Percentiles rank a stretch among this genome's conserved stretches.
Evolutionary conservation across 1,140 invertebrate species (phyloP).

Genomic region (Nephila pilipes): DNA sequence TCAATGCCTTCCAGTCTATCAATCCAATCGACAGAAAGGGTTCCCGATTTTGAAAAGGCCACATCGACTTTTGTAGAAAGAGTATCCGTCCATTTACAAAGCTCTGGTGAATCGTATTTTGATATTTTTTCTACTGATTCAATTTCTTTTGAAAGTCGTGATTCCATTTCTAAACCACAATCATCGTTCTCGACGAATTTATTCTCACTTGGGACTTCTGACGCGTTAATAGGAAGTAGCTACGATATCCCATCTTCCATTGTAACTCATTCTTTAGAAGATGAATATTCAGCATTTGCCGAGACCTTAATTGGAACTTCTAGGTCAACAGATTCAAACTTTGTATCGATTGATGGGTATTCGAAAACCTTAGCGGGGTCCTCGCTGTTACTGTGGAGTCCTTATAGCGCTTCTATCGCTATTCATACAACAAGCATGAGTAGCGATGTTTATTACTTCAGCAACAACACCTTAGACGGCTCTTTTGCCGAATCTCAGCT

Average conservation of each 20-base stretch:
- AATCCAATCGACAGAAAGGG: background rate
- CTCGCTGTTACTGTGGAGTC: constrained; percentile 3
- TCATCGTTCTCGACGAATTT: background rate
- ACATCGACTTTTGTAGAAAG: background rate
- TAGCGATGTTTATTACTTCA: background rate
- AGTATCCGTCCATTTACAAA: constrained; percentile 53
- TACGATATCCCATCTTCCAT: background rate
- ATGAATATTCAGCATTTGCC: background rate
- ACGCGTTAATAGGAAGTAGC: background rate
- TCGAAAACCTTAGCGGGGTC: background rate
- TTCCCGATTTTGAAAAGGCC: background rate
- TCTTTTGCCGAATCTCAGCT: constrained; percentile 9
- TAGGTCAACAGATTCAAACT: background rate
- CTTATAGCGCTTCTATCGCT: background rate
- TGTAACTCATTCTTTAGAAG: background rate
- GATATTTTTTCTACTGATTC: background rate
- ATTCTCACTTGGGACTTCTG: background rate
- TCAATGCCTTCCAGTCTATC: background rate
- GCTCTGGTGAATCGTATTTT: constrained; percentile 12
- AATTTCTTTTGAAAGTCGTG: background rate
- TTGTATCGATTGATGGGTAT: background rate
- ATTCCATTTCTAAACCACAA: background rate
- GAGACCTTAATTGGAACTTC: background rate
- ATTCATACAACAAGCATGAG: constrained; percentile 14
- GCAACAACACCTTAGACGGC: background rate